Evolutionary conservation across 2,113 vertebrate species (phyloP), one percentile per base, ranked within the genome.

Genomic region (Amblyornis subalaris): DNA sequence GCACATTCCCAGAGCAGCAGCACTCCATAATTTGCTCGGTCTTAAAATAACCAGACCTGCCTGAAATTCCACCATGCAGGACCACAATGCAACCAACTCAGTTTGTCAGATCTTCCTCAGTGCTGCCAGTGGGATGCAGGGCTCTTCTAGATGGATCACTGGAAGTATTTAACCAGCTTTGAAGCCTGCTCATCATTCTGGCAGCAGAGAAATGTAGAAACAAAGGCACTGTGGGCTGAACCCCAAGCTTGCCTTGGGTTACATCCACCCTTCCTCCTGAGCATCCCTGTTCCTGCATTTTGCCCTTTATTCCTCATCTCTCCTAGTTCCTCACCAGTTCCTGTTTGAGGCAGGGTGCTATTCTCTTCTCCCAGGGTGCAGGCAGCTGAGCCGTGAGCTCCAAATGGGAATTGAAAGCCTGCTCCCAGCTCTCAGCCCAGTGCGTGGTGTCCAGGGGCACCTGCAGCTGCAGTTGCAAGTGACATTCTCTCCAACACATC

Each of bases 161-260:
- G 62, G 23, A 61, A 75, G 15, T 21, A 12, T 71, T 93, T 67
- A n/a, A 28, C 7, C 22, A 48, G 8, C 66, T 87, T 55, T 78
- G 70, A 87, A 61, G 16, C 53, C 71, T 29, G 5, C 3, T 44
- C 6, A 0, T 67, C n/a, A 23, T 53, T 36, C 35, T 92, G 29
- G 13, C 33, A 57, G 23, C 50, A 85, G 9, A 78, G 53, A 67
- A 82, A 29, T 44, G 21, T 9, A 16, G 33, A 73, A 85, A 69
- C 0, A 0, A 67, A 61, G 20, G 20, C 1, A 1, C 6, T 44
- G 44, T 55, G 62, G 29, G 38, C 44, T 69, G 42, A 88, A 45
- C 2, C 21, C 29, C 57, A 50, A 35, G 10, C 11, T 89, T 85
- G 13, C 8, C 31, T 18, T 74, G 73, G 18, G 3, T 66, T 50